Conservation (phyloP, 2,888 invertebrate genomes). For the Drosophila picticornis region DNA sequence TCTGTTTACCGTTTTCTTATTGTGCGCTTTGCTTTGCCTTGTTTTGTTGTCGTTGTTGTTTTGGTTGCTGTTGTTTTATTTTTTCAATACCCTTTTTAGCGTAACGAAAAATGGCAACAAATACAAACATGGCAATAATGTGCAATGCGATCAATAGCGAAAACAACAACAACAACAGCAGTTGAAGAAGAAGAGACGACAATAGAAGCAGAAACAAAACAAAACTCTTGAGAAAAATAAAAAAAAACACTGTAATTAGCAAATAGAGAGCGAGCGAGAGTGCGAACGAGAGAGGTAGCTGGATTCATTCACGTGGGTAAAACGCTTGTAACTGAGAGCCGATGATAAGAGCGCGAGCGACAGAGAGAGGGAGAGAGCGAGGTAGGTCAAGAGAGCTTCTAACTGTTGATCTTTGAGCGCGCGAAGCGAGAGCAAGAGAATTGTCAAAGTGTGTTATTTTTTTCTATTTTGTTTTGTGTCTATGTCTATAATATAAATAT, state of each 20-base stretch:
- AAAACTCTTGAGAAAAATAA: constrained; percentile 47
- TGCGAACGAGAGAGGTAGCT: constrained; percentile 6
- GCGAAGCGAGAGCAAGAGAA: constrained; percentile 24
- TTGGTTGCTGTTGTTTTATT: constrained; percentile 4
- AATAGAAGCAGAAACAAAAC: constrained; percentile 43
- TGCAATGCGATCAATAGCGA: constrained; percentile 72
- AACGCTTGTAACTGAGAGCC: constrained; percentile 55
- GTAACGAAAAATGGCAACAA: constrained; percentile 77
- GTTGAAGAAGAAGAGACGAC: not conserved
- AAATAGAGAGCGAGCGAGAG: not conserved
- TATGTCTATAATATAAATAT: constrained; percentile 61
- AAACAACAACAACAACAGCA: constrained; percentile 26
- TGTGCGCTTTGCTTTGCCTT: constrained; percentile 14
- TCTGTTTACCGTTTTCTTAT: constrained; percentile 37
- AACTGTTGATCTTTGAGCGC: constrained; percentile 37
- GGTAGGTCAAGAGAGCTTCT: constrained; percentile 3
- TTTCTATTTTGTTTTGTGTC: constrained; percentile 26
- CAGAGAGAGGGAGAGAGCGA: constrained; percentile 14
- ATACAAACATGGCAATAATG: constrained; percentile 76
- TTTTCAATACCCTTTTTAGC: constrained; percentile 45
- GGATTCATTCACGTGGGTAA: constrained; percentile 66
- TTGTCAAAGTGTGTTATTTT: constrained; percentile 48
- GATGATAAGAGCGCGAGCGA: constrained; percentile 59
- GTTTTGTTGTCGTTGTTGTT: constrained; percentile 24
- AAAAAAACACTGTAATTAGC: constrained; percentile 70